Evolutionary conservation across 2,888 invertebrate genomes (phyloP).

Genomic region (Ditula angustiorana): DNA sequence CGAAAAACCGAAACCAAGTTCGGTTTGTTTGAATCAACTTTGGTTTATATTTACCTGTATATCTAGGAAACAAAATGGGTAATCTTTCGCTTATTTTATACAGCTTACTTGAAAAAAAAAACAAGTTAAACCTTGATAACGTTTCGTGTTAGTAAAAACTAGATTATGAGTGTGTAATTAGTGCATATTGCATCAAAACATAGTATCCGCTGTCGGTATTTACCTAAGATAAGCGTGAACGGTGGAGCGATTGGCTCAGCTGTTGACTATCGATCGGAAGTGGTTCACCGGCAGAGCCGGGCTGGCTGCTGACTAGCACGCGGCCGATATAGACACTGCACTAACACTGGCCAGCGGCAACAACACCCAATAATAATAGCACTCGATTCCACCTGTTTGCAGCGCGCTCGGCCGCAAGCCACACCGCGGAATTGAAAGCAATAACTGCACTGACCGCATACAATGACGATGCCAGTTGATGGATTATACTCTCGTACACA

Average conservation of each 20-base stretch:
- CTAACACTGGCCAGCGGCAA: conserved; percentile 29
- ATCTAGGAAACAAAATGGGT: not conserved
- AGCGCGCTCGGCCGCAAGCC: conserved; percentile 20
- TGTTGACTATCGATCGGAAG: conserved; percentile 37
- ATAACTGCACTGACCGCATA: conserved; percentile 13
- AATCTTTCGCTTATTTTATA: not conserved
- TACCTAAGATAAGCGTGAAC: conserved; percentile 31
- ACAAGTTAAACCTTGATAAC: not conserved
- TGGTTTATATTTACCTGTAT: not conserved
- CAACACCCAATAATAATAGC: conserved; percentile 28
- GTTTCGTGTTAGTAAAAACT: not conserved
- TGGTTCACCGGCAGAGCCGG: conserved; percentile 21
- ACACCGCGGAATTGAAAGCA: conserved; percentile 18
- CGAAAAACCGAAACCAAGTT: too few species aligned
- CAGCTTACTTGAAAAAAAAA: not conserved
- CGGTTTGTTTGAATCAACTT: too few species aligned
- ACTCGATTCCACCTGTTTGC: conserved; percentile 36
- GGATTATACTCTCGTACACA: conserved; percentile 21
- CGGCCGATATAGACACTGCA: conserved; percentile 36
- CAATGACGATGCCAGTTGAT: conserved; percentile 27
- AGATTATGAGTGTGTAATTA: not conserved
- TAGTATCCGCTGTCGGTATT: conserved; percentile 17
- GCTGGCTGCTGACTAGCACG: conserved; percentile 1
- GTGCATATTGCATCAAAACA: conserved; percentile 28
- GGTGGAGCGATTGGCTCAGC: conserved; percentile 19